These are phyloP conservation scores for Eupristina koningsbergeri DNA, from an alignment of 1,140 invertebrate species.

Conservation along the genomic window DNA sequence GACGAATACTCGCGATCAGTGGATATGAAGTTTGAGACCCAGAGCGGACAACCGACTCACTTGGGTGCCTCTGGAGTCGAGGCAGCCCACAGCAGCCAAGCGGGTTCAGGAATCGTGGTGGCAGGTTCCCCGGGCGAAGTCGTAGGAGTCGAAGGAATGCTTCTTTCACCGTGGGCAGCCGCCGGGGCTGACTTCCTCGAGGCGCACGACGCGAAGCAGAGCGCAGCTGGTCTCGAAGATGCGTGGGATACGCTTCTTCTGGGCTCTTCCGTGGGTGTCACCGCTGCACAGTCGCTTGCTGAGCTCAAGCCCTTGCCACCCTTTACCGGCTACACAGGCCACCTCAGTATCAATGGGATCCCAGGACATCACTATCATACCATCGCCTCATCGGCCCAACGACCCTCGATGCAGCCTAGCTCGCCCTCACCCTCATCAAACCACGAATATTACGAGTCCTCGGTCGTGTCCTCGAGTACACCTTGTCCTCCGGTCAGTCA, in stretches of 20 bases:
- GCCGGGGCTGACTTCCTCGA: constrained; percentile 72
- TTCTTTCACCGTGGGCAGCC: constrained; percentile 75
- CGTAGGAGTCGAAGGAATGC: constrained; percentile 74
- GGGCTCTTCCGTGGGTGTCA: constrained; percentile 67
- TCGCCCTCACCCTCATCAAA: constrained; percentile 70
- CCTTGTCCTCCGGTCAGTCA: constrained; percentile 63
- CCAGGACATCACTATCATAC: constrained; percentile 89
- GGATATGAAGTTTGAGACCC: constrained; percentile 72
- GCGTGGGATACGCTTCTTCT: constrained; percentile 72
- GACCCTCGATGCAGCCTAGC: constrained; percentile 64
- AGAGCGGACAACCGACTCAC: constrained; percentile 64
- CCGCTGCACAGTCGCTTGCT: constrained; percentile 75
- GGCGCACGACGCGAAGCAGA: constrained; percentile 66
- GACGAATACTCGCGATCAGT: constrained; percentile 37
- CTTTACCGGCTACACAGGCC: constrained; percentile 88
- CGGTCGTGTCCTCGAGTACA: constrained; percentile 70
- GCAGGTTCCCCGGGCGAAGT: constrained; percentile 66
- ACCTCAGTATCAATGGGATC: constrained; percentile 87
- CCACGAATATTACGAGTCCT: constrained; percentile 68
- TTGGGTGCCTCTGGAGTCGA: constrained; percentile 66
- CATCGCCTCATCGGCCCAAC: constrained; percentile 76
- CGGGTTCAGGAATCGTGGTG: constrained; percentile 61
- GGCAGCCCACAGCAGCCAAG: constrained; percentile 67
- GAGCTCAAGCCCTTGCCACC: constrained; percentile 90
- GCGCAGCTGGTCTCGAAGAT: constrained; percentile 69